Percentiles rank a stretch among this genome's conserved stretches.
phyloP scores from a whole-genome alignment of 2,797 vertebrate species.

The Mus minutoides region DNA sequence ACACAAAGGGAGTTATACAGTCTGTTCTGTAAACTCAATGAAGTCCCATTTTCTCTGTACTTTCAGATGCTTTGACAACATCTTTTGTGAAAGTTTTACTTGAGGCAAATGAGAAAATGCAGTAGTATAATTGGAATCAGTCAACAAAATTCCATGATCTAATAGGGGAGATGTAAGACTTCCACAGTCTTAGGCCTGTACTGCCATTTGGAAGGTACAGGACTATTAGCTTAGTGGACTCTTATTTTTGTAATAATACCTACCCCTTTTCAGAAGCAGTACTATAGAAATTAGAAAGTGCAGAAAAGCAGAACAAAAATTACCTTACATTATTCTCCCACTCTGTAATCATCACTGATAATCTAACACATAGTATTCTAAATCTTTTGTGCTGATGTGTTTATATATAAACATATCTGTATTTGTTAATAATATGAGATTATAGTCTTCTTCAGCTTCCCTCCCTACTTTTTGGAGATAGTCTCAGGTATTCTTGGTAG shows the following conservation, averaged over 20 bases:
- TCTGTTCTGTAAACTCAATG: conserved; percentile 49
- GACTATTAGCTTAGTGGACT: neutral
- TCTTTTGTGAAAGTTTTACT: conserved; percentile 43
- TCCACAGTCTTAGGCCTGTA: neutral
- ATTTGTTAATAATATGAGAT: neutral
- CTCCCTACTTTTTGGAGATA: neutral
- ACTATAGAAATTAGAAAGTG: conserved; percentile 54
- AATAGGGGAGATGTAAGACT: neutral
- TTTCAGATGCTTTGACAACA: conserved; percentile 43
- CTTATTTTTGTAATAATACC: conserved; percentile 39
- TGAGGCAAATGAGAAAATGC: neutral
- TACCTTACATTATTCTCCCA: neutral
- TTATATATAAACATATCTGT: neutral
- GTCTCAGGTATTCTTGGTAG: neutral
- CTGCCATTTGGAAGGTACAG: neutral
- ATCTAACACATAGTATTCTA: neutral
- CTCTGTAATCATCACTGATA: conserved; percentile 7
- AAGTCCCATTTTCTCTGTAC: conserved; percentile 36
- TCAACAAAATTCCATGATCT: conserved; percentile 9
- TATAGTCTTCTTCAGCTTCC: neutral
- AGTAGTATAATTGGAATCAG: neutral
- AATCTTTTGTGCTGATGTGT: neutral
- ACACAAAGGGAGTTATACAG: neutral
- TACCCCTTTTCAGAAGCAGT: conserved; percentile 38
- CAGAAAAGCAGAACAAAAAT: neutral